Conservation (phyloP, 2,888 invertebrate species). For the Criorhina ranunculi region DNA sequence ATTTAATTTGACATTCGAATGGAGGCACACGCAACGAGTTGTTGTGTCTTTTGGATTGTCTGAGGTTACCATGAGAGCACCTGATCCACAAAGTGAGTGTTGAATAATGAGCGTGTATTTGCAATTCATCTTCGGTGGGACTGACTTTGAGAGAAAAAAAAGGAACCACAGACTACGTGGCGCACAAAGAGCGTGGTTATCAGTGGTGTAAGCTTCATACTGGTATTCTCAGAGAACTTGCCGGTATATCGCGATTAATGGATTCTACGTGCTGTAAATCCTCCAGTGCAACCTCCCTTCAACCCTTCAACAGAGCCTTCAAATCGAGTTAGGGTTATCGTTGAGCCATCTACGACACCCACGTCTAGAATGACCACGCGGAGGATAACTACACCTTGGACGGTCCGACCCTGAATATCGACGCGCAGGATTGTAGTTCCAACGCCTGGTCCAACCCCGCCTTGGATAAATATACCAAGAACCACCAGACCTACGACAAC, state of each 20-base stretch:
- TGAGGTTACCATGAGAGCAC: not conserved
- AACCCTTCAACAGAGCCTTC: not conserved
- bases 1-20: constrained; percentile 41
- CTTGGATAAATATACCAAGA: too few species aligned
- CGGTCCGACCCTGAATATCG: too few species aligned
- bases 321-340: too few species aligned
- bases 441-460: too few species aligned
- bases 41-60: constrained; percentile 1
- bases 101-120: too few species aligned
- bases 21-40: constrained; percentile 34
- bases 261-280: not conserved
- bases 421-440: too few species aligned
- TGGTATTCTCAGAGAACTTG: constrained; percentile 1
- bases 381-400: too few species aligned
- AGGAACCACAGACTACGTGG: not conserved
- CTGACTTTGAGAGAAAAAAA: too few species aligned
- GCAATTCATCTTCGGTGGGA: too few species aligned
- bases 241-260: not conserved
- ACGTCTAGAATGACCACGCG: too few species aligned
- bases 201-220: not conserved
- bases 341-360: too few species aligned
- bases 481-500: too few species aligned
- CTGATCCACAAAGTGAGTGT: constrained; percentile 1
- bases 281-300: not conserved
- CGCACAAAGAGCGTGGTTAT: not conserved